These are phyloP conservation scores for Ips nitidus DNA, from an alignment of 1,140 invertebrate genomes.

Conservation along the genomic window DNA sequence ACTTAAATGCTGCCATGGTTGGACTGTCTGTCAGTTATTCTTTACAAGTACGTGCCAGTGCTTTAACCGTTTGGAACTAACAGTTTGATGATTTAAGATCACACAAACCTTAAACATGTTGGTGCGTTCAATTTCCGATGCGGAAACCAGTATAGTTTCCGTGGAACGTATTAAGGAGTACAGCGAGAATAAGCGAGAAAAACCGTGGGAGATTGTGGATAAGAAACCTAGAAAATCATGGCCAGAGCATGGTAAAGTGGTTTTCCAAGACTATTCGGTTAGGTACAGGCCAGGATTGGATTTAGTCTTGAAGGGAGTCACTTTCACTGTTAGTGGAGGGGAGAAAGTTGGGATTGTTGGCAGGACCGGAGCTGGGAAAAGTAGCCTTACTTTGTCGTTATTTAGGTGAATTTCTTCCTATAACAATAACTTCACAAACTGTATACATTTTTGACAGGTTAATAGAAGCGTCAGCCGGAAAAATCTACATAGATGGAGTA, in stretches of 20 bases:
- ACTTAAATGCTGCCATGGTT: conserved; percentile 73
- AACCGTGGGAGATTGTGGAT: conserved; percentile 66
- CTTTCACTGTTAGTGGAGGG: conserved; percentile 67
- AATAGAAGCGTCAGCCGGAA: conserved; percentile 81
- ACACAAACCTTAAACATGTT: conserved; percentile 95
- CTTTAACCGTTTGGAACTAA: not conserved
- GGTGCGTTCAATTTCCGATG: conserved; percentile 92
- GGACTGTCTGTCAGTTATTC: conserved; percentile 90
- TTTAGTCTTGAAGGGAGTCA: conserved; percentile 67
- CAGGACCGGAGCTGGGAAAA: conserved; percentile 82
- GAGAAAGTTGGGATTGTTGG: conserved; percentile 84
- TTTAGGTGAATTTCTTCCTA: conserved; percentile 56
- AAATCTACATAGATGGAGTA: conserved; percentile 85
- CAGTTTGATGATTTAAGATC: conserved; percentile 58
- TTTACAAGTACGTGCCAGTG: conserved; percentile 64
- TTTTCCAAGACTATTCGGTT: conserved; percentile 77
- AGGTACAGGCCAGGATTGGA: conserved; percentile 75
- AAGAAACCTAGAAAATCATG: conserved; percentile 63
- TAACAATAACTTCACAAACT: no score
- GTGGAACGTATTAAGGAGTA: conserved; percentile 97
- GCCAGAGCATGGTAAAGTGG: conserved; percentile 72
- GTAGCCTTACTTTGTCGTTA: conserved; percentile 75
- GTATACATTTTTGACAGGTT: conserved; percentile 60
- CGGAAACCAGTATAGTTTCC: conserved; percentile 96
- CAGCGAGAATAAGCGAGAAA: conserved; percentile 75